A percentile compares a stretch with the other conserved stretches of the same genome.
These are phyloP conservation scores for Idaea biselata DNA, from an alignment of 2,888 invertebrate species.

Conservation along the genomic window DNA sequence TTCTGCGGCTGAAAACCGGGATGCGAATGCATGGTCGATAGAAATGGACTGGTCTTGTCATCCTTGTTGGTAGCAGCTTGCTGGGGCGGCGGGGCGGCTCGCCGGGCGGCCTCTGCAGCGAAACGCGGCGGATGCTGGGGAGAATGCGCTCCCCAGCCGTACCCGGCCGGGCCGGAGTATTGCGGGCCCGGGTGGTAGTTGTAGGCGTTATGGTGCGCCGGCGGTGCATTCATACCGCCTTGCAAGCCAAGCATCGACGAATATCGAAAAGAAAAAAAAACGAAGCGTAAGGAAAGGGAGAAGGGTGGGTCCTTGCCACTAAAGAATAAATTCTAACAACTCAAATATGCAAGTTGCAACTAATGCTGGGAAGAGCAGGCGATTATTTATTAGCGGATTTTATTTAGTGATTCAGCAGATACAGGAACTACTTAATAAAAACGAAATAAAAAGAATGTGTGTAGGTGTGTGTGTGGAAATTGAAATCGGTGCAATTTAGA, in stretches of 20 bases:
- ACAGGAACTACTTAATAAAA: slow-evolving; percentile 31
- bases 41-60: slow-evolving; percentile 91
- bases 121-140: slow-evolving; percentile 71
- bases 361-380: slow-evolving; percentile 54
- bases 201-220: slow-evolving; percentile 77
- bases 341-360: slow-evolving; percentile 46
- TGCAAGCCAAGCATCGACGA: slow-evolving; percentile 78
- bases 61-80: slow-evolving; percentile 67
- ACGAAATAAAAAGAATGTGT: slow-evolving; percentile 21
- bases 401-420: slow-evolving; percentile 49
- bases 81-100: slow-evolving; percentile 42
- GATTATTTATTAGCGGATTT: slow-evolving; percentile 52
- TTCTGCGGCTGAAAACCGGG: slow-evolving; percentile 96
- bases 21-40: slow-evolving; percentile 93
- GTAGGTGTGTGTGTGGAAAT: slow-evolving; percentile 46
- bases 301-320: slow-evolving; percentile 58
- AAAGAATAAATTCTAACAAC: slow-evolving; percentile 61
- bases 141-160: slow-evolving; percentile 45
- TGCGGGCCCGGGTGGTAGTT: slow-evolving; percentile 69
- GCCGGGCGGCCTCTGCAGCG: slow-evolving; percentile 75
- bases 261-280: slow-evolving; percentile 79
- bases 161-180: slow-evolving; percentile 69
- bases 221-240: slow-evolving; percentile 81
- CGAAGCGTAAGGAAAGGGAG: slow-evolving; percentile 74
- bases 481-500: slow-evolving; percentile 57